Evolutionary conservation across 2,888 invertebrate genomes (phyloP).

Genomic region (Tribolium freemani): DNA sequence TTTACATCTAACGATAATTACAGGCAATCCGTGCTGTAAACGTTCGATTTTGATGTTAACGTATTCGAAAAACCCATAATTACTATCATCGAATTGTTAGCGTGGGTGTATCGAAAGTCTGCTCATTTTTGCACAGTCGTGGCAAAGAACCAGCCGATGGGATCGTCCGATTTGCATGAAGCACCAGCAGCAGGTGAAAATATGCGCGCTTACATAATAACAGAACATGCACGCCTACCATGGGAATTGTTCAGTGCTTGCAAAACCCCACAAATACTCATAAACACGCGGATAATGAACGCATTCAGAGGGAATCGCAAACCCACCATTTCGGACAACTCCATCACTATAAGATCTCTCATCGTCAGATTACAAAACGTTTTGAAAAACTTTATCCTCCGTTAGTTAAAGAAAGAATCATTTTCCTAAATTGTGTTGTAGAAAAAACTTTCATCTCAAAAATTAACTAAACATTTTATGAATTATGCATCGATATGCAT

Average conservation of each 20-base stretch:
- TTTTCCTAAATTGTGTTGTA: background rate
- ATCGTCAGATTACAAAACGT: too few relatives aligned
- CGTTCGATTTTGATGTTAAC: background rate
- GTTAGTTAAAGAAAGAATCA: too few relatives aligned
- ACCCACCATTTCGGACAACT: background rate
- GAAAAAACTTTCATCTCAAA: background rate
- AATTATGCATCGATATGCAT: background rate
- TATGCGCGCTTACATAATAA: conserved; percentile 42
- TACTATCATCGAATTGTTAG: conserved; percentile 22
- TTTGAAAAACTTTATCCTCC: too few relatives aligned
- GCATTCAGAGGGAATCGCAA: background rate
- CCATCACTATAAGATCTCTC: background rate
- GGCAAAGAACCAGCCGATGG: conserved; percentile 11
- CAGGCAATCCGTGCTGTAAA: background rate
- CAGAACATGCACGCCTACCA: conserved; percentile 44
- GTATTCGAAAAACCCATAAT: conserved; percentile 14
- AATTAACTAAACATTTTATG: background rate
- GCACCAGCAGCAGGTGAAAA: conserved; percentile 43
- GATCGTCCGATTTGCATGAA: conserved; percentile 41
- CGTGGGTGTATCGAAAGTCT: conserved; percentile 33
- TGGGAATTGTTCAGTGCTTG: conserved; percentile 40
- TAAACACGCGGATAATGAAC: conserved; percentile 27
- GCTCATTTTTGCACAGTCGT: conserved; percentile 20
- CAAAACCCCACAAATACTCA: conserved; percentile 37
- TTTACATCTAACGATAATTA: conserved; percentile 1